Percentiles rank a stretch among this genome's conserved stretches.
Evolutionary conservation across 2,888 invertebrate species (phyloP).

Genomic region (Phymatocera aterrima): DNA sequence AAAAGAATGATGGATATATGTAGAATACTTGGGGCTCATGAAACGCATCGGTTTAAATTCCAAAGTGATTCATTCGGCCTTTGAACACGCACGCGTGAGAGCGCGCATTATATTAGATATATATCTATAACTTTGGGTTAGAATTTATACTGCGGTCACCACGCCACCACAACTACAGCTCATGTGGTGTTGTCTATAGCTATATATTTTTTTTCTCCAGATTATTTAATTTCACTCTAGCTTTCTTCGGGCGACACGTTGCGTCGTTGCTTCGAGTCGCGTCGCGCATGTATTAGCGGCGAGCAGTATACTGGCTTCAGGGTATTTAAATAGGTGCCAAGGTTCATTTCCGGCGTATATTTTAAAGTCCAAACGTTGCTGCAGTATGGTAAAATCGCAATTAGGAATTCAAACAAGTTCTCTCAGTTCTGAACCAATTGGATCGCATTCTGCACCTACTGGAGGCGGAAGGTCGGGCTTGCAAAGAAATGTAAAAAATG

Average conservation of each 20-base stretch:
- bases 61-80: slow-evolving; percentile 38
- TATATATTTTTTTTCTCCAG: background rate
- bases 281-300: background rate
- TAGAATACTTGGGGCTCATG: slow-evolving; percentile 9
- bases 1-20: too few relatives aligned
- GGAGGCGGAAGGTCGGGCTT: too few relatives aligned
- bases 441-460: background rate
- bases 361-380: background rate
- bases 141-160: slow-evolving; percentile 6
- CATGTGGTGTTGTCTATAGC: background rate
- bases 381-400: background rate
- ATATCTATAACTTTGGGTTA: slow-evolving; percentile 20
- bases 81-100: background rate
- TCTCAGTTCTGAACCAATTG: background rate
- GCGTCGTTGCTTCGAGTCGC: too few relatives aligned
- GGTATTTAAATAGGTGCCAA: slow-evolving; percentile 5
- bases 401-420: background rate
- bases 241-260: slow-evolving; percentile 14
- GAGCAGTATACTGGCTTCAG: background rate
- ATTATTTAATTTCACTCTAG: background rate
- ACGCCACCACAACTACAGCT: too few relatives aligned
- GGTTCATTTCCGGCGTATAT: slow-evolving; percentile 17
- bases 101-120: too few relatives aligned
- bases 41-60: slow-evolving; percentile 36
- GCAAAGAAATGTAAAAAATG: too few relatives aligned